These are phyloP conservation scores for Leptinotarsa lineolata DNA, from an alignment of 1,140 invertebrate genomes.

Conservation along the genomic window DNA sequence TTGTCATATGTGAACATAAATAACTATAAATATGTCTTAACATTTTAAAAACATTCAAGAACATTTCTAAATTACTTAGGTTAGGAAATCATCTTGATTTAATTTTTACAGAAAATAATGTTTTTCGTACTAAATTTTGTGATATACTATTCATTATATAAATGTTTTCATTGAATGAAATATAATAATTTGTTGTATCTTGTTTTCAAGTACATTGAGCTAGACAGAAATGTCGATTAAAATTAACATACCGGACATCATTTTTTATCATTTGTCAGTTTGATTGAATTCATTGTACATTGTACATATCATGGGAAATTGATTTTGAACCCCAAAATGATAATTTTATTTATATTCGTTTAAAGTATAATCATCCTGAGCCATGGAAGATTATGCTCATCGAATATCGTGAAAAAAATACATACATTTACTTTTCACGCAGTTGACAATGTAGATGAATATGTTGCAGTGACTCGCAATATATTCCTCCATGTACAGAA, in stretches of 20 bases:
- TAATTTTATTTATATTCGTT: conserved; percentile 30
- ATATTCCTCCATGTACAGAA: conserved; percentile 33
- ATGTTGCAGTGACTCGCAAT: conserved; percentile 29
- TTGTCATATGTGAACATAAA: conserved; percentile 44
- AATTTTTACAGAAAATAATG: conserved; percentile 18
- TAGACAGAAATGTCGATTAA: background rate
- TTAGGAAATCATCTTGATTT: conserved; percentile 22
- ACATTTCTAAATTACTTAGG: conserved; percentile 38
- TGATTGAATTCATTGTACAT: conserved; percentile 23
- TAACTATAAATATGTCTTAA: conserved; percentile 42
- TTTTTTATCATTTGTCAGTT: background rate
- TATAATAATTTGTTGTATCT: conserved; percentile 5
- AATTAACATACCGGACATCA: conserved; percentile 1
- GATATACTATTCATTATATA: background rate
- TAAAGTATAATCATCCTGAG: conserved; percentile 39
- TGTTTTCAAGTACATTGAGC: conserved; percentile 1
- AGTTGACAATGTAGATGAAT: conserved; percentile 31
- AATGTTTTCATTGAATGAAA: background rate
- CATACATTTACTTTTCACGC: conserved; percentile 31
- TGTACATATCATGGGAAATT: conserved; percentile 33
- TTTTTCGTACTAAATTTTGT: background rate
- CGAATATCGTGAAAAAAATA: conserved; percentile 29
- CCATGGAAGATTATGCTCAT: conserved; percentile 36
- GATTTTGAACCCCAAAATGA: conserved; percentile 27
- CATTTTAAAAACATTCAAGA: conserved; percentile 48